Conservation (phyloP, 2,797 vertebrate genomes). For the Okamejei kenojei region DNA sequence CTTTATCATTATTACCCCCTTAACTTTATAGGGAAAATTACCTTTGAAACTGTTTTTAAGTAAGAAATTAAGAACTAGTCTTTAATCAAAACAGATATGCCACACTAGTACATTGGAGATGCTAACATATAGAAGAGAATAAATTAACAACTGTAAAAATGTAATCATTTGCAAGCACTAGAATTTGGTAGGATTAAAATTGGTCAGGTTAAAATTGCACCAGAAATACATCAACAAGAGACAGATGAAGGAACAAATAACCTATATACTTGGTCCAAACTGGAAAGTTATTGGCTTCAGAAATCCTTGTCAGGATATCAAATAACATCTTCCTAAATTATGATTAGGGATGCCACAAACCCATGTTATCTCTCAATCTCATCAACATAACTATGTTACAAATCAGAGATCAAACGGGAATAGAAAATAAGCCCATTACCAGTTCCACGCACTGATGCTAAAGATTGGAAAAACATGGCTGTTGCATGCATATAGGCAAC, state of each 20-base stretch:
- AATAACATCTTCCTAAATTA: not conserved
- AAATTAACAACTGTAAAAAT: not conserved
- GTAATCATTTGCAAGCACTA: not conserved
- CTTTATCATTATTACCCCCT: not conserved
- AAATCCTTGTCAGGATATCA: not conserved
- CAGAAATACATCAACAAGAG: not conserved
- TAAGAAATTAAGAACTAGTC: not conserved
- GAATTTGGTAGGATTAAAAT: not conserved
- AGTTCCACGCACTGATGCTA: not conserved
- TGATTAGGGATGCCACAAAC: not conserved
- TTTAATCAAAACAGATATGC: not conserved
- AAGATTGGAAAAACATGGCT: not conserved
- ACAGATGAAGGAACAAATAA: not conserved
- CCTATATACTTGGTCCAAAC: not conserved
- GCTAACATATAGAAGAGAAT: not conserved
- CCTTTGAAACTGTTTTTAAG: not conserved
- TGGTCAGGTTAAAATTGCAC: not conserved
- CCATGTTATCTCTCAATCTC: not conserved
- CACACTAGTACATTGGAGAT: not conserved
- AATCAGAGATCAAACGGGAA: not conserved
- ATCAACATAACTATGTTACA: not conserved
- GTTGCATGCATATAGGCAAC: not conserved
- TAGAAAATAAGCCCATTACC: not conserved
- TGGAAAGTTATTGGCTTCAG: not conserved
- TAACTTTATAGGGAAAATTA: not conserved